Base-by-base conservation (phyloP, 1,140 invertebrate genomes). In the Capitella teleta region DNA sequence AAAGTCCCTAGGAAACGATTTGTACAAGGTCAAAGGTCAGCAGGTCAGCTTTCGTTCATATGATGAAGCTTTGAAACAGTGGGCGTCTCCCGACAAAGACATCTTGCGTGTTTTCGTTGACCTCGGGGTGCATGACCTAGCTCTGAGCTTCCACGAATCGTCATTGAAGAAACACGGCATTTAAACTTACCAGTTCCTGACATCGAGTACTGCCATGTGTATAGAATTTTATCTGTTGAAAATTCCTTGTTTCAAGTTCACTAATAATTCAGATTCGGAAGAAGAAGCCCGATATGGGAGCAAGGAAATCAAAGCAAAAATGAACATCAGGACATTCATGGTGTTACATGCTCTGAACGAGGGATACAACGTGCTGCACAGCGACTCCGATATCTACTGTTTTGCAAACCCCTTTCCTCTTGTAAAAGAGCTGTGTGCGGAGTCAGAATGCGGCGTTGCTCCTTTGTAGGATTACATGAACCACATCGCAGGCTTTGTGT, bases 401-500 rank as follows among this genome's bases (percentile, higher is more conserved):
- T 21, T 42, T 30, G 34, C 42, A n/a, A 28, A 53, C 36, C 52
- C 52, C 25, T 19, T 53, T 41, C 21, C 32, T 3, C 14, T 40
- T 28, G 28, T 52, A 10, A 32, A 48, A 16, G n/a, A n/a, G n/a
- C n/a, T n/a, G n/a, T 47, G 46, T 25, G 19, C n/a, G n/a, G n/a
- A 32, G 14, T 4, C 8, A 24, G 10, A 18, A 32, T 32, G 45
- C 32, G 52, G 49, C 24, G 34, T 53, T 21, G 52, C 52, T 18
- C 18, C 38, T 32, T 28, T 53, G 6, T 34, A 25, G 52, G 52
- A 53, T 28, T n/a, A n/a, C n/a, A 8, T 19, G n/a, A 34, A 24
- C 21, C 44, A 52, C 45, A 53, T 49, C 25, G 52, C 52, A n/a
- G 52, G 52, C 5, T 53, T 53, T 43, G 28, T 49, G n/a, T 30